Evolutionary conservation across 2,888 invertebrate genomes (phyloP).

Genomic region (Steromphala cineraria): DNA sequence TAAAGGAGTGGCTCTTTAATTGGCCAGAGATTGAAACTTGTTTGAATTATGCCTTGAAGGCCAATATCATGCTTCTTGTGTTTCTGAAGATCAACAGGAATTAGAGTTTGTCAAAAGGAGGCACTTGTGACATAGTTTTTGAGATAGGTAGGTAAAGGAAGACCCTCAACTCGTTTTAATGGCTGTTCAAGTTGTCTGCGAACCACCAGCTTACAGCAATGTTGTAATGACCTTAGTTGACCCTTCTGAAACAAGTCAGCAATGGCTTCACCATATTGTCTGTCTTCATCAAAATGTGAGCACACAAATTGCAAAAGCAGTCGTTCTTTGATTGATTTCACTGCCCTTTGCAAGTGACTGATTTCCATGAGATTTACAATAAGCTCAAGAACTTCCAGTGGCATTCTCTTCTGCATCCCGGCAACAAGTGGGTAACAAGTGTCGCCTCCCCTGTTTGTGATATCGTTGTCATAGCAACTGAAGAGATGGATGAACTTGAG

Average conservation of each 20-base stretch:
- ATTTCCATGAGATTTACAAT: conserved; percentile 1
- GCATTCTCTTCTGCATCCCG: neutral
- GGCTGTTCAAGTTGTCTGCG: neutral
- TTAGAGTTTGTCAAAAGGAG: neutral
- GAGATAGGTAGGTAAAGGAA: conserved; percentile 15
- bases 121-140: conserved; percentile 14
- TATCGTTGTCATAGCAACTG: conserved; percentile 14
- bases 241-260: neutral
- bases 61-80: too few species aligned
- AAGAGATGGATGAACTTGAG: conserved; percentile 25
- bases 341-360: neutral
- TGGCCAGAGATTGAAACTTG: too few species aligned
- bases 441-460: neutral
- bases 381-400: neutral
- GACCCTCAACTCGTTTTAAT: neutral
- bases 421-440: neutral
- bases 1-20: too few species aligned
- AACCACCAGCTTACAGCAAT: conserved; percentile 16
- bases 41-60: too few species aligned
- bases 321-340: neutral
- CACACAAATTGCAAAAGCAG: neutral
- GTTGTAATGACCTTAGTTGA: conserved; percentile 18
- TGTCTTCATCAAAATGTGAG: neutral
- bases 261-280: neutral
- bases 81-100: too few species aligned